Evolutionary conservation across 2,797 vertebrate genomes (phyloP).

Genomic region (Rhynchotus rufescens): DNA sequence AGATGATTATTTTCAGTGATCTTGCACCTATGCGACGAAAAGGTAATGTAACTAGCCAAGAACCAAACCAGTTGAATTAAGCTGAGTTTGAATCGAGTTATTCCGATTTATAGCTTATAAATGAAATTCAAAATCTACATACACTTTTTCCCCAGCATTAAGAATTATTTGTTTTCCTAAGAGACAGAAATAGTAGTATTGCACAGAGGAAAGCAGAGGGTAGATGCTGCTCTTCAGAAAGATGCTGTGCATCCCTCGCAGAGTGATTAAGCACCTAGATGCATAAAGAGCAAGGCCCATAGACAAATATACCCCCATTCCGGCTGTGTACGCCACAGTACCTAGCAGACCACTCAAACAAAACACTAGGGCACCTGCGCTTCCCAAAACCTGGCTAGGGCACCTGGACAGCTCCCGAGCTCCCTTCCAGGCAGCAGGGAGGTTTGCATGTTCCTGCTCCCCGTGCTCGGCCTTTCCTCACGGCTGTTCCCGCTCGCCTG

Average conservation of each 20-base stretch:
- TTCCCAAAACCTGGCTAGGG: background rate
- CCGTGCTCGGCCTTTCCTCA: background rate
- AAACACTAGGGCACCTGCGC: accelerated
- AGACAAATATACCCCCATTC: background rate
- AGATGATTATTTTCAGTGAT: slow-evolving; percentile 19
- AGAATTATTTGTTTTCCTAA: background rate
- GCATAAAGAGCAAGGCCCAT: background rate
- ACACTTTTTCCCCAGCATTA: background rate
- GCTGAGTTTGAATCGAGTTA: background rate
- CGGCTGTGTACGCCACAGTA: background rate
- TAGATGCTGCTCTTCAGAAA: background rate
- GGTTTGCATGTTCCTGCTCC: background rate
- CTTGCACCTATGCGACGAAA: slow-evolving; percentile 53
- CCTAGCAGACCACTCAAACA: background rate
- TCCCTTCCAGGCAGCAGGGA: background rate
- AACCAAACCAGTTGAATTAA: background rate
- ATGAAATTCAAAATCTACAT: background rate
- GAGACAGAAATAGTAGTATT: background rate
- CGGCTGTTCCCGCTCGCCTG: background rate
- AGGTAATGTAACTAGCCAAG: background rate
- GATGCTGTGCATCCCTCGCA: background rate
- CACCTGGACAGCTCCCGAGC: background rate
- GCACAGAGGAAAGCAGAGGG: background rate
- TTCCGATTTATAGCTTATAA: background rate
- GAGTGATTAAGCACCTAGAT: background rate